Percentiles rank a stretch among this genome's conserved stretches.
Conservation (phyloP, 2,888 invertebrate species). For the Panzeria rudis region DNA sequence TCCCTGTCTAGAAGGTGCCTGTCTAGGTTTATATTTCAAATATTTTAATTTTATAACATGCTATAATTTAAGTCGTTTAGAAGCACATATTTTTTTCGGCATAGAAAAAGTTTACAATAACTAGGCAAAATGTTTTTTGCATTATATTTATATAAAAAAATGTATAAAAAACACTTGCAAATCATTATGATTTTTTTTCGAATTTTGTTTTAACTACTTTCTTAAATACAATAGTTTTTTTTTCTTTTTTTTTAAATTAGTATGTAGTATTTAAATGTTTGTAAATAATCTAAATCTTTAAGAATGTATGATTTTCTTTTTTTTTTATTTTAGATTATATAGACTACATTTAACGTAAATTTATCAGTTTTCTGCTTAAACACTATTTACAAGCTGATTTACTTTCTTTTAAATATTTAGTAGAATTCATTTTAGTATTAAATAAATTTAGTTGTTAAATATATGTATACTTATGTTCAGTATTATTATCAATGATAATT, state of each 20-base stretch:
- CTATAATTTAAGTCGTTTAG: conserved; percentile 35
- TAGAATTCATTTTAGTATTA: conserved; percentile 6
- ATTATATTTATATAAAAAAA: conserved; percentile 39
- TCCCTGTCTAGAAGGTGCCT: too few relatives aligned
- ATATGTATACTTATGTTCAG: conserved; percentile 2
- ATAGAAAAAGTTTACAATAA: not conserved
- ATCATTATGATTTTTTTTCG: conserved; percentile 40
- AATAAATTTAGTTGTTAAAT: conserved; percentile 12
- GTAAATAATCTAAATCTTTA: conserved; percentile 57
- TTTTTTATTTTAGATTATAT: conserved; percentile 74
- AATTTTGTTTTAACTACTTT: conserved; percentile 54
- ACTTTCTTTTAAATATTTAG: conserved; percentile 16
- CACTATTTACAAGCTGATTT: conserved; percentile 65
- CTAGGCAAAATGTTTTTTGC: conserved; percentile 30
- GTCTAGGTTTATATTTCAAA: not conserved
- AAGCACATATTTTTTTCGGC: conserved; percentile 60
- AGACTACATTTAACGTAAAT: conserved; percentile 60
- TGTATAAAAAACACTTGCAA: conserved; percentile 65
- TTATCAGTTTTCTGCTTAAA: conserved; percentile 70
- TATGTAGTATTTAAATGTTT: conserved; percentile 13
- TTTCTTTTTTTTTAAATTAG: conserved; percentile 21
- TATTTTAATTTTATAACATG: conserved; percentile 9
- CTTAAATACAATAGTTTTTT: conserved; percentile 39
- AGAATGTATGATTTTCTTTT: conserved; percentile 76
- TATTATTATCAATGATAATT: conserved; percentile 36